Evolutionary conservation across 2,888 invertebrate genomes (phyloP).

Genomic region (Salpingus planirostris): DNA sequence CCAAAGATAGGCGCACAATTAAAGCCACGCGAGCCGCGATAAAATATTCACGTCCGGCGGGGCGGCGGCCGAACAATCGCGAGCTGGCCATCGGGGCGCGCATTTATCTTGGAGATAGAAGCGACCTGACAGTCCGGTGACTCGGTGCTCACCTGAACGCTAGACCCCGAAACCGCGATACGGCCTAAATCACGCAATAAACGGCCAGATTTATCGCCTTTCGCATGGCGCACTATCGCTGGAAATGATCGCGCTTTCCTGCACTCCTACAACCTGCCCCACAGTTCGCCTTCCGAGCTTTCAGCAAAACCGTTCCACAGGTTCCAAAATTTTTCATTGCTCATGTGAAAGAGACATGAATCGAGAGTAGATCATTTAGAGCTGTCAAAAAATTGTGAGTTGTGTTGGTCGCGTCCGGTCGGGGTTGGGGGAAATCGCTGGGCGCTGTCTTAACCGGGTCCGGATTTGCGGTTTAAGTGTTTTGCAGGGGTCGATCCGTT

Average conservation of each 20-base stretch:
- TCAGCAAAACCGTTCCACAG: too few species aligned
- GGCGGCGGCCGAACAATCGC: slow-evolving; percentile 24
- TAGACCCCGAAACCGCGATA: slow-evolving; percentile 20
- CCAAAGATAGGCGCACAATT: too few species aligned
- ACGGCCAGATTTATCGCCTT: slow-evolving; percentile 29
- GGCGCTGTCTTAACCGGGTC: slow-evolving; percentile 27
- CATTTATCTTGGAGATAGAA: slow-evolving; percentile 30
- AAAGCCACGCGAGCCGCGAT: slow-evolving; percentile 25
- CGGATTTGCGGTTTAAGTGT: slow-evolving; percentile 26
- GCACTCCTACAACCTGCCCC: too few species aligned
- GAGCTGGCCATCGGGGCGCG: slow-evolving; percentile 23
- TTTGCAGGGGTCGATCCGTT: slow-evolving; percentile 14
- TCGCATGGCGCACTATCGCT: too few species aligned
- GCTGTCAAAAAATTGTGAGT: too few species aligned
- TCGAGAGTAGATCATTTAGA: too few species aligned
- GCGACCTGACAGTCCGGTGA: slow-evolving; percentile 22
- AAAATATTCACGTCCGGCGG: slow-evolving; percentile 27
- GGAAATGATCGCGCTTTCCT: too few species aligned
- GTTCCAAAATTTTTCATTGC: too few species aligned
- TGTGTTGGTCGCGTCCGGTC: too few species aligned
- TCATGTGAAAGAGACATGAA: too few species aligned
- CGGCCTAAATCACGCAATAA: slow-evolving; percentile 28
- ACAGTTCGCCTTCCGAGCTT: too few species aligned
- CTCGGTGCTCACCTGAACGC: slow-evolving; percentile 28
- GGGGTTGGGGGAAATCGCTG: too few species aligned